A percentile compares a stretch with the other conserved stretches of the same genome.
These are phyloP conservation scores for Beaufortia kweichowensis DNA, from an alignment of 2,113 vertebrate genomes.

Conservation along the genomic window DNA sequence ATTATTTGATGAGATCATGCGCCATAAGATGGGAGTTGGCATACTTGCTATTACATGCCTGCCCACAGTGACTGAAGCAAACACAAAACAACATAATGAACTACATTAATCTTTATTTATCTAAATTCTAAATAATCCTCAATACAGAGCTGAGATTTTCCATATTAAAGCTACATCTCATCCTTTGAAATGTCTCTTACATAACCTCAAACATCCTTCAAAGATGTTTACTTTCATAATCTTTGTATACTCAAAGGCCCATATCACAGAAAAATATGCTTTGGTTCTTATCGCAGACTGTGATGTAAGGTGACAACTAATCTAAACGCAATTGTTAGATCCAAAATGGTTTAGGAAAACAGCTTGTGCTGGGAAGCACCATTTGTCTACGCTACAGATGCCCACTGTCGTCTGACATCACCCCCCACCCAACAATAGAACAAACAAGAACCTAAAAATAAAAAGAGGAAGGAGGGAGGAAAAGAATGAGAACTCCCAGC, in stretches of 20 bases:
- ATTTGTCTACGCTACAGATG: conserved; percentile 7
- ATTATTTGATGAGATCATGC: conserved; percentile 43
- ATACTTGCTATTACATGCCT: conserved; percentile 40
- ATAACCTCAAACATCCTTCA: conserved; percentile 10
- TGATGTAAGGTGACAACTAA: not conserved
- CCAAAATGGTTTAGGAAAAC: conserved; percentile 10
- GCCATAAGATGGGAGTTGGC: conserved; percentile 11
- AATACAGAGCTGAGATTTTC: not conserved
- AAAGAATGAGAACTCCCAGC: conserved; percentile 42
- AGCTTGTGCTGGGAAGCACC: conserved; percentile 2
- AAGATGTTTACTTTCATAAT: conserved; percentile 18
- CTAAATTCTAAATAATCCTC: not conserved
- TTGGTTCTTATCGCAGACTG: not conserved
- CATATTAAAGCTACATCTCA: not conserved
- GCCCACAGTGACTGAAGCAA: not conserved
- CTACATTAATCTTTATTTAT: not conserved
- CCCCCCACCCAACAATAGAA: conserved; percentile 49
- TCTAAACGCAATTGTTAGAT: not conserved
- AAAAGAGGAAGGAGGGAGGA: conserved; percentile 37
- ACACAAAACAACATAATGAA: not conserved
- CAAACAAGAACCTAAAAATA: conserved; percentile 53
- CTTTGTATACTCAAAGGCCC: conserved; percentile 2
- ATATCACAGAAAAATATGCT: not conserved
- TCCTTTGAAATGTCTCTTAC: not conserved
- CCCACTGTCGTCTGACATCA: conserved; percentile 15